Conservation (phyloP, 2,797 vertebrate species). For the Odontamblyopus rebecca region DNA sequence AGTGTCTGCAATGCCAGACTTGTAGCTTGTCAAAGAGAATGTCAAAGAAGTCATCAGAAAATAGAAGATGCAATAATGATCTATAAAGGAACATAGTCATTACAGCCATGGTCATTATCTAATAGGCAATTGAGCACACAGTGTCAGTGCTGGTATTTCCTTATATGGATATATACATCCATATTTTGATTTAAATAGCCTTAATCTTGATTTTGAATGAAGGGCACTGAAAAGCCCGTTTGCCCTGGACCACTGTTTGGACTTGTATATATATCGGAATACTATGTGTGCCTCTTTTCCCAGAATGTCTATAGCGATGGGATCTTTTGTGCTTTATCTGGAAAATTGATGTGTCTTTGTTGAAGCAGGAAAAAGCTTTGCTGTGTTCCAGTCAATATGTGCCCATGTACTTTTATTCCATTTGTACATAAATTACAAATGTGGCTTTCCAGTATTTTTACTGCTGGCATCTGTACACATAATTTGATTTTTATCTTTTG, state of each 20-base stretch:
- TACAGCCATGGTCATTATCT: neutral
- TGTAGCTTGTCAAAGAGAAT: no score
- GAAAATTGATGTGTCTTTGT: slow-evolving; percentile 5
- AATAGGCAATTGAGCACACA: neutral
- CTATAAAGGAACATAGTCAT: neutral
- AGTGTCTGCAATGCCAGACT: no score
- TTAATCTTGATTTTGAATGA: neutral
- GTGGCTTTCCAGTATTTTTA: slow-evolving; percentile 1
- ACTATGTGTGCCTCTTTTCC: neutral
- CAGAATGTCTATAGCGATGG: neutral
- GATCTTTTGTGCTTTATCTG: slow-evolving; percentile 9
- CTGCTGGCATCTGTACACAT: neutral
- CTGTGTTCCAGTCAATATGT: slow-evolving; percentile 15
- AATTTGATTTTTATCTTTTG: slow-evolving; percentile 32
- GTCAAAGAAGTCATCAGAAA: no score
- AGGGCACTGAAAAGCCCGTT: neutral
- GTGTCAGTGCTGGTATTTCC: neutral
- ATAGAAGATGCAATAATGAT: neutral
- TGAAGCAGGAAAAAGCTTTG: slow-evolving; percentile 31
- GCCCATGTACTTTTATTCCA: neutral
- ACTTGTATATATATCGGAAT: neutral
- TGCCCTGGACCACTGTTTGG: neutral
- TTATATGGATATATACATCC: neutral
- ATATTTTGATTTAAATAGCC: neutral
- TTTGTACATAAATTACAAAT: slow-evolving; percentile 1